A percentile compares a stretch with the other conserved stretches of the same genome.
Conservation (phyloP, 2,113 vertebrate species). For the Salvator merianae region DNA sequence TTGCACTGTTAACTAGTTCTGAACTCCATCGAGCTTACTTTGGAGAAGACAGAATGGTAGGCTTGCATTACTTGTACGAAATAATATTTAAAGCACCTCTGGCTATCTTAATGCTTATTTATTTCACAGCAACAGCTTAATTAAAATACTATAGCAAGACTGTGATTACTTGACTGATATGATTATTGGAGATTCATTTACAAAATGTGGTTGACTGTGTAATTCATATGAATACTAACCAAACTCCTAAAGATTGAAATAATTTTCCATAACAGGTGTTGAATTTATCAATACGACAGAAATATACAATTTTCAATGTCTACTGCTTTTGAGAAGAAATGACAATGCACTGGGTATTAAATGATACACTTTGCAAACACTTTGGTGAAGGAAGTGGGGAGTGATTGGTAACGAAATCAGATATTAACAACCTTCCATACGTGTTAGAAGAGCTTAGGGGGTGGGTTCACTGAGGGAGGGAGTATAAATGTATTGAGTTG, state of each 20-base stretch:
- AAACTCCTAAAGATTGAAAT: conserved; percentile 3
- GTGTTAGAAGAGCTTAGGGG: too few species aligned
- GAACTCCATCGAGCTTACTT: neutral
- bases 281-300: neutral
- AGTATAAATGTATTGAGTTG: too few species aligned
- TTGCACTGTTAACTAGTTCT: neutral
- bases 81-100: neutral
- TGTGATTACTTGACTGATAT: neutral
- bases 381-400: too few species aligned
- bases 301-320: neutral
- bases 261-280: neutral
- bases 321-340: conserved; percentile 12
- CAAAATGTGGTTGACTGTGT: neutral
- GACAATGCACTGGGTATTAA: neutral
- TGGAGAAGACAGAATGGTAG: too few species aligned
- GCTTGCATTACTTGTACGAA: neutral
- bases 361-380: neutral
- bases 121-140: neutral
- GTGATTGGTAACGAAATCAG: too few species aligned
- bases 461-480: too few species aligned
- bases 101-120: neutral
- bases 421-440: too few species aligned
- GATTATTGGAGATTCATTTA: neutral
- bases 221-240: conserved; percentile 5
- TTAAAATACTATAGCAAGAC: neutral